Evolutionary conservation across 2,888 invertebrate genomes (phyloP), one percentile per base, ranked within the genome.

Genomic region (Pyrgus malvae): DNA sequence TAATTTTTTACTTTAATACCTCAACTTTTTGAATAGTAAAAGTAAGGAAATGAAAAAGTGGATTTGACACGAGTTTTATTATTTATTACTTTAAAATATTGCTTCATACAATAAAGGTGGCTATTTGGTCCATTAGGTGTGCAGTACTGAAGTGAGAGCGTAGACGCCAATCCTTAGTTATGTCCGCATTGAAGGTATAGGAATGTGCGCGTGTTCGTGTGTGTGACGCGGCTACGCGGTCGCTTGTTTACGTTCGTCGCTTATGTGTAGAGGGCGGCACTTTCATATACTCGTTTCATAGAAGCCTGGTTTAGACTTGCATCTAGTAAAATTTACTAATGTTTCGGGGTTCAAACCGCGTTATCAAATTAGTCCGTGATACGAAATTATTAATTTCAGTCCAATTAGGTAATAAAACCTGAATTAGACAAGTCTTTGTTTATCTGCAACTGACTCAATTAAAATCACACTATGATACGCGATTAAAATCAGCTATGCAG

Each of bases 81-180:
- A 25, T 21, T 27, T 42, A 35, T 49, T 48, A 11, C 35, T 48
- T 1, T 21, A 21, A 21, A 4, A 4, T 35, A 35, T n/a, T 42
- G 57, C 25, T 64, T 57, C 42, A 40, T 58, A 59, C 60, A 65
- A 57, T 80, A 84, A 82, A 82, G 68, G 69, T 80, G 72, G 85
- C 74, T 86, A 80, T 88, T 83, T 88, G 76, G 84, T 77, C 84
- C 83, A 83, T 72, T 90, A 90, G 89, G 89, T 89, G 74, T 89
- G 80, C 89, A 76, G 89, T 89, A 83, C 89, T 90, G 89, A 90
- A 78, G 86, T 84, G 87, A 88, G 88, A 87, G 86, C 86, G 77
- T 88, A 84, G 83, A 84, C 84, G 76, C 82, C 86, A 84, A 84
- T 86, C 85, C 82, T 87, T 87, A 83, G 81, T 85, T 87, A 83